A percentile compares a stretch with the other conserved stretches of the same genome.
Conservation (phyloP, 1,140 invertebrate genomes). For the Nasonia giraulti region DNA sequence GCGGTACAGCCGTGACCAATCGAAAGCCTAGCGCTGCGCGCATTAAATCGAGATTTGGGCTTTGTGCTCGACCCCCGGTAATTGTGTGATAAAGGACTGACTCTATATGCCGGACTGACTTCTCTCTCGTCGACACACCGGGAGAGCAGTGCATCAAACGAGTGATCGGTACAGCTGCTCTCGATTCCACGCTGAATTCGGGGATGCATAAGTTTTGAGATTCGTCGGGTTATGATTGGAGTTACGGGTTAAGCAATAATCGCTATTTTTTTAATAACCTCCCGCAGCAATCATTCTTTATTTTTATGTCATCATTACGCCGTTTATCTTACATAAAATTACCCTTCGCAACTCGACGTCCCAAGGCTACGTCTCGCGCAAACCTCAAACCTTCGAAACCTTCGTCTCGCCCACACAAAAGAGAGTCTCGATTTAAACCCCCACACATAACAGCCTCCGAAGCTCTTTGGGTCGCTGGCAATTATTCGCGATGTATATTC, state of each 20-base stretch:
- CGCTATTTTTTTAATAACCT: too few relatives aligned
- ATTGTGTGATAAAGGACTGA: conserved; percentile 8
- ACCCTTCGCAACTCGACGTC: too few relatives aligned
- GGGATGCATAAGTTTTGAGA: not conserved
- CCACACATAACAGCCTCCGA: not conserved
- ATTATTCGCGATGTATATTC: not conserved
- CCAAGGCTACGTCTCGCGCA: too few relatives aligned
- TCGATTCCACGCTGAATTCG: not conserved
- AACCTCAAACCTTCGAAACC: too few relatives aligned
- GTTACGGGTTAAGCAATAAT: too few relatives aligned
- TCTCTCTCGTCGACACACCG: not conserved
- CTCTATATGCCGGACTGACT: not conserved
- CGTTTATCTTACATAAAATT: too few relatives aligned
- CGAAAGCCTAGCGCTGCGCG: not conserved
- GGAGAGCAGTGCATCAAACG: not conserved
- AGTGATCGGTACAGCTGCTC: not conserved
- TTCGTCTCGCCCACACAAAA: not conserved
- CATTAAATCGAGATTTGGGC: not conserved
- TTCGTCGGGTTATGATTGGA: not conserved
- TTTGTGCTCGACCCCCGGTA: not conserved
- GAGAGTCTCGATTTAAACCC: not conserved
- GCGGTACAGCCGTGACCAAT: not conserved
- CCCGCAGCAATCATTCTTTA: too few relatives aligned
- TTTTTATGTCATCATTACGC: too few relatives aligned
- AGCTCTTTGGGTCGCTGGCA: not conserved